Percentiles rank a stretch among this genome's conserved stretches.
phyloP scores from a whole-genome alignment of 2,797 vertebrate genomes.

The Pogonophryne albipinna region DNA sequence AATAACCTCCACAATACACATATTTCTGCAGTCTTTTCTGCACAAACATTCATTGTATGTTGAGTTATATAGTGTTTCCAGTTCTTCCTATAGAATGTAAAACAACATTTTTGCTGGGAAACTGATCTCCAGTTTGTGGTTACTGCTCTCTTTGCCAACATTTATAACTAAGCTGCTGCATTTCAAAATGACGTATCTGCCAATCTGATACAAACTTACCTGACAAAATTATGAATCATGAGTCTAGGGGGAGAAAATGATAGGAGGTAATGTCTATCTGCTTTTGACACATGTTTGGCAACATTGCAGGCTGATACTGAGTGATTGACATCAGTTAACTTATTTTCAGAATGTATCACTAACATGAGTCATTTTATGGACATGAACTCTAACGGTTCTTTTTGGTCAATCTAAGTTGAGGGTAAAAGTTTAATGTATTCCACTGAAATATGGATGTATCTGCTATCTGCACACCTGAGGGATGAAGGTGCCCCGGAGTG shows the following conservation, averaged over 20 bases:
- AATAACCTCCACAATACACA: no score
- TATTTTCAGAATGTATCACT: constrained; percentile 14
- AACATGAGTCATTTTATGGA: constrained; percentile 9
- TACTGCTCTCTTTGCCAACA: not conserved
- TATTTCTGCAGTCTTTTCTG: no score
- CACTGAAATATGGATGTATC: constrained; percentile 27
- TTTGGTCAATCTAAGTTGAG: constrained; percentile 6
- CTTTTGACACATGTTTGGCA: constrained; percentile 10
- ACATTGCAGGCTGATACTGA: constrained; percentile 1
- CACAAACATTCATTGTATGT: no score
- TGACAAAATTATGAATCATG: constrained; percentile 19
- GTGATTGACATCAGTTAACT: constrained; percentile 4
- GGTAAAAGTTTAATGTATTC: constrained; percentile 4
- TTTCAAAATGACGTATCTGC: constrained; percentile 20
- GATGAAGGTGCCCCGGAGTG: constrained; percentile 14
- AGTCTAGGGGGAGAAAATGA: constrained; percentile 1
- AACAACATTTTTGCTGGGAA: constrained; percentile 18
- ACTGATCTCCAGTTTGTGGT: not conserved
- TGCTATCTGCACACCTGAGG: constrained; percentile 26
- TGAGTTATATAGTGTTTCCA: no score
- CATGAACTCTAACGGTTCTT: not conserved
- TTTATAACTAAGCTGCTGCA: constrained; percentile 8
- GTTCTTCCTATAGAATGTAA: not conserved
- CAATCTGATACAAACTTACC: constrained; percentile 13
- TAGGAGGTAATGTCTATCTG: constrained; percentile 13